Percentiles rank a stretch among this genome's conserved stretches.
phyloP scores from a whole-genome alignment of 2,888 invertebrate genomes.

The Caenorhabditis afra region DNA sequence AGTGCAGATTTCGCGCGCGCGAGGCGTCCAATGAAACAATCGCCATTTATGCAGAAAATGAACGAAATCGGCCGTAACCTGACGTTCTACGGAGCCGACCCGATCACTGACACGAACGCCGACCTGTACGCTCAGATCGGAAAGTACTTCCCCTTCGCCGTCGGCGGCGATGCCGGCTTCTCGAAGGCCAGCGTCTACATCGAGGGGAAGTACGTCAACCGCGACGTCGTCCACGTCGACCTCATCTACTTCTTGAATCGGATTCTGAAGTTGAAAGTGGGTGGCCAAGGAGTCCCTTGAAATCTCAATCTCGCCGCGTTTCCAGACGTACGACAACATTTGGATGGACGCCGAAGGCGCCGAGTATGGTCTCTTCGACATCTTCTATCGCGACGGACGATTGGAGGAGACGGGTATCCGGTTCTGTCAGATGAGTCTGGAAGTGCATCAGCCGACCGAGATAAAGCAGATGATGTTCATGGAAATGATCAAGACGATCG shows the following conservation, averaged over 20 bases:
- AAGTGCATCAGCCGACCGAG: slow-evolving; percentile 28
- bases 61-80: slow-evolving; percentile 38
- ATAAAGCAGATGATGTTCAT: slow-evolving; percentile 32
- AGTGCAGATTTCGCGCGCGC: no score
- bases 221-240: slow-evolving; percentile 43
- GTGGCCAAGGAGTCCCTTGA: background rate
- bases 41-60: slow-evolving; percentile 27
- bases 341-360: slow-evolving; percentile 53
- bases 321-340: slow-evolving; percentile 46
- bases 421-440: slow-evolving; percentile 49
- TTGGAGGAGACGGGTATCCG: slow-evolving; percentile 18
- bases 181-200: slow-evolving; percentile 49
- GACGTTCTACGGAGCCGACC: slow-evolving; percentile 57
- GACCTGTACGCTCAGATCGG: slow-evolving; percentile 49
- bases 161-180: slow-evolving; percentile 49
- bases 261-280: slow-evolving; percentile 29
- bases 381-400: slow-evolving; percentile 31
- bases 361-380: slow-evolving; percentile 32
- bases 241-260: slow-evolving; percentile 37
- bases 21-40: slow-evolving; percentile 15
- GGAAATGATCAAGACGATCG: slow-evolving; percentile 31
- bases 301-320: background rate
- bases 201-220: slow-evolving; percentile 26
- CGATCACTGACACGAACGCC: slow-evolving; percentile 47
- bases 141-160: slow-evolving; percentile 58